Evolutionary conservation across 2,797 vertebrate species (phyloP).

Genomic region (Eulemur coronatus): DNA sequence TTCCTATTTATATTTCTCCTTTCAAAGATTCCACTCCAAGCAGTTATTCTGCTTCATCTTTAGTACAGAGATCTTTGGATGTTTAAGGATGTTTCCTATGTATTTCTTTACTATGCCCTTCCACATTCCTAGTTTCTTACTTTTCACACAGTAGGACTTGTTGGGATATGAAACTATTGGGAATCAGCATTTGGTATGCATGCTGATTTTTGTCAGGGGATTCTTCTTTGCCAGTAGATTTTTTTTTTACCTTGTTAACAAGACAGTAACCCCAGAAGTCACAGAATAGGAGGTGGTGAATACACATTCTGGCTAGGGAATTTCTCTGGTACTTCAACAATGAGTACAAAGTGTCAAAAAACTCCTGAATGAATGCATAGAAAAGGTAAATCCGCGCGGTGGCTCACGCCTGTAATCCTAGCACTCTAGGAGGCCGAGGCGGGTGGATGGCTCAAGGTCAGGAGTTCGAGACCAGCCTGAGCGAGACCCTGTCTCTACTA

Average conservation of each 20-base stretch:
- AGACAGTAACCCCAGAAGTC: background rate
- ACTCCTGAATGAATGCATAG: background rate
- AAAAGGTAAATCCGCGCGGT: background rate
- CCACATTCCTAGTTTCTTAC: background rate
- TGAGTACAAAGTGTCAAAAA: background rate
- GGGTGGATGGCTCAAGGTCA: no score
- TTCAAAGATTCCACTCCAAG: background rate
- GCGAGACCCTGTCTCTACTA: no score
- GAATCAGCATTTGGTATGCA: background rate
- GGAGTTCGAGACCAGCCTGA: no score
- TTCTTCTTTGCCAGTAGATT: background rate
- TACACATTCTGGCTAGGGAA: background rate
- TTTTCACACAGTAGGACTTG: background rate
- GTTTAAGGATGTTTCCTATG: background rate
- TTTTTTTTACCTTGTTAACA: background rate
- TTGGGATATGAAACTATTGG: background rate
- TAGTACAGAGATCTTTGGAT: background rate
- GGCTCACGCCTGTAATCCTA: no score
- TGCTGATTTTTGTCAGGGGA: background rate
- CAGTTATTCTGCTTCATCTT: background rate
- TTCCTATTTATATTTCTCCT: background rate
- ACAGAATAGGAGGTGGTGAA: background rate
- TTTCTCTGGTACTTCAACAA: background rate
- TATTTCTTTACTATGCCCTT: background rate
- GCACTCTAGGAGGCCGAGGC: no score